Base-by-base conservation (phyloP, 53 echinoderm and acorn worm species). In the Apostichopus leukothele region DNA sequence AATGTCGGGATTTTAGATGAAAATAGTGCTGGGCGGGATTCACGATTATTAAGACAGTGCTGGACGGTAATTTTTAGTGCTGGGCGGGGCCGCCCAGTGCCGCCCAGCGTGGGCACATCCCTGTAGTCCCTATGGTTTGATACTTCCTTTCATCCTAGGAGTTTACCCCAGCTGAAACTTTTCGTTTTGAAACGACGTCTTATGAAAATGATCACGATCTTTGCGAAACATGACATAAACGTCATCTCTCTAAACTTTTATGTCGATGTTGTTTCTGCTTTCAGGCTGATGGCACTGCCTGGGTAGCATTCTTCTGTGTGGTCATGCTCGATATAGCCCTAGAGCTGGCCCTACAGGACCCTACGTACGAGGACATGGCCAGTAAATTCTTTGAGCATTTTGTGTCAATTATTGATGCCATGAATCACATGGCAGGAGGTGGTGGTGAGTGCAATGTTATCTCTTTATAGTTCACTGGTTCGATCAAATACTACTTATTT, bases 311-410 rank as follows among this genome's bases (percentile, higher is more conserved):
- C 93, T 98, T 98, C 95, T 98, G 98, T 88, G 91, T 95, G 20
- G 95, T 95, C 54, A 98, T 98, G 98, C 75, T 98, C 83, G 98
- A 98, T 88, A 98, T 98, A 55, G 95, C 98, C 10, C 52, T 98
- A 60, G 98, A 98, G 63, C 86, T 98, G 50, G 98, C 98, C 9
- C 21, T 91, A 9, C 89, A 87, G 16, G 98, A 98, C 81, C 94
- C 94, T 23, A 93, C 94, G 25, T 98, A 98, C 52, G 98, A 98
- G 57, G 98, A 98, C 91, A 98, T 98, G 98, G 98, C 98, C 91
- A 98, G 98, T 93, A 98, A 98, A 88, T 98, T 98, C 95, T 98
- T 98, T 98, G 98, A 98, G 86, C 98, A 98, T 61, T 98, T 98
- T 94, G 94, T 98, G 23, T 88, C 93, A 5, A 98, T 98, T 89